Percentiles rank a stretch among this genome's conserved stretches.
Conservation (phyloP, 2,888 invertebrate species). For the Acrocyrtus sp. region DNA sequence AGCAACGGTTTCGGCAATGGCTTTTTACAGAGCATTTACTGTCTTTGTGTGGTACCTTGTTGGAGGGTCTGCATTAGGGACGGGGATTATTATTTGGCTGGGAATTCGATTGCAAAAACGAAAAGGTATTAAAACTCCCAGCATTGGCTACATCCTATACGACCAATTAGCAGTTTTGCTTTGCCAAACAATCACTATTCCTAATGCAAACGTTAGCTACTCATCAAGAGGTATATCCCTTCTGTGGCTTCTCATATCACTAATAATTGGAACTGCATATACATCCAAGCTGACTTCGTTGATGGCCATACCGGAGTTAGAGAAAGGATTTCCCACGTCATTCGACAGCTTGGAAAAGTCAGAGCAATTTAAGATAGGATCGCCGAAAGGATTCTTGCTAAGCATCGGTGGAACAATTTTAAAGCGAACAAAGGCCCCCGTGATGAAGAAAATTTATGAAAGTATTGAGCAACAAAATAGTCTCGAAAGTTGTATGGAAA, state of each 20-base stretch:
- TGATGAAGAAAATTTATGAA: slow-evolving; percentile 19
- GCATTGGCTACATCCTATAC: neutral
- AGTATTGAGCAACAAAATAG: slow-evolving; percentile 12
- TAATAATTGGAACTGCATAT: slow-evolving; percentile 24
- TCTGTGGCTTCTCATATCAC: slow-evolving; percentile 1
- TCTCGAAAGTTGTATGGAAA: slow-evolving; percentile 13
- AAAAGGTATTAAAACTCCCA: neutral
- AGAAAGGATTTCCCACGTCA: slow-evolving; percentile 17
- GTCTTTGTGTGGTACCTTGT: neutral
- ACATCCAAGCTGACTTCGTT: slow-evolving; percentile 25
- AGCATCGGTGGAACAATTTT: slow-evolving; percentile 28
- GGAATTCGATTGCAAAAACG: neutral
- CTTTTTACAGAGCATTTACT: slow-evolving; percentile 19
- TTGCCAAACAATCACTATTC: neutral
- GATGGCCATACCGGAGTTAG: slow-evolving; percentile 26
- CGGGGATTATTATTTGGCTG: slow-evolving; percentile 4
- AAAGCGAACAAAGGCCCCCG: neutral
- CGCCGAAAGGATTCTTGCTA: slow-evolving; percentile 10
- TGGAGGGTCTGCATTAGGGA: neutral
- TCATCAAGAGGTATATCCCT: neutral
- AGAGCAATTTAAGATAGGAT: neutral
- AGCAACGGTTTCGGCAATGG: slow-evolving; percentile 6
- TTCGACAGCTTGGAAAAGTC: slow-evolving; percentile 14
- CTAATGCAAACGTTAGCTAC: neutral
- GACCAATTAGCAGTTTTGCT: neutral